Evolutionary conservation across 1,140 invertebrate species (phyloP).

Genomic region (Brachionus calyciflorus): DNA sequence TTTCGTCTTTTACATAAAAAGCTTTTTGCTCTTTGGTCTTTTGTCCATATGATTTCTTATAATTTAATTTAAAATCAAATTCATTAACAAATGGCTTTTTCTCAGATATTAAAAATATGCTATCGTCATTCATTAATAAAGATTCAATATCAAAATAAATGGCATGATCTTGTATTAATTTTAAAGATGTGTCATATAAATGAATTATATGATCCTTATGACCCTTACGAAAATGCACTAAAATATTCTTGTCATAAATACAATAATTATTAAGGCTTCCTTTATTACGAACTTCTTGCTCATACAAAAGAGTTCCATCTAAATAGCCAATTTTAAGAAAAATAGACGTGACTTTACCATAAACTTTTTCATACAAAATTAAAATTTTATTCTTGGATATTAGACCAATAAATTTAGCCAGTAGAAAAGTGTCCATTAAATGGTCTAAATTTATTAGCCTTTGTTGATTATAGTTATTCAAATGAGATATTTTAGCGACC

Average conservation of each 20-base stretch:
- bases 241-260: constrained; percentile 13
- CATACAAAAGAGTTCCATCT: constrained; percentile 1
- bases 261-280: neutral
- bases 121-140: constrained; percentile 6
- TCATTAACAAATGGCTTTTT: neutral
- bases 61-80: neutral
- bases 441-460: neutral
- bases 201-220: neutral
- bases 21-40: constrained; percentile 26
- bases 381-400: constrained; percentile 23
- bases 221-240: neutral
- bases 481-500: neutral
- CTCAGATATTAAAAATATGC: neutral
- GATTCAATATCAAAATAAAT: neutral
- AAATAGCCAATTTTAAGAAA: constrained; percentile 20
- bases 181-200: neutral
- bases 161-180: neutral
- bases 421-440: neutral
- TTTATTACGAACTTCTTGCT: neutral
- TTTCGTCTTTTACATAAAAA: constrained; percentile 20
- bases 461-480: constrained; percentile 1
- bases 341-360: constrained; percentile 1
- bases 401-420: neutral
- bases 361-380: constrained; percentile 29
- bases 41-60: neutral